Conservation (phyloP, 2,888 invertebrate genomes). For the Podotricha telesiphe region DNA sequence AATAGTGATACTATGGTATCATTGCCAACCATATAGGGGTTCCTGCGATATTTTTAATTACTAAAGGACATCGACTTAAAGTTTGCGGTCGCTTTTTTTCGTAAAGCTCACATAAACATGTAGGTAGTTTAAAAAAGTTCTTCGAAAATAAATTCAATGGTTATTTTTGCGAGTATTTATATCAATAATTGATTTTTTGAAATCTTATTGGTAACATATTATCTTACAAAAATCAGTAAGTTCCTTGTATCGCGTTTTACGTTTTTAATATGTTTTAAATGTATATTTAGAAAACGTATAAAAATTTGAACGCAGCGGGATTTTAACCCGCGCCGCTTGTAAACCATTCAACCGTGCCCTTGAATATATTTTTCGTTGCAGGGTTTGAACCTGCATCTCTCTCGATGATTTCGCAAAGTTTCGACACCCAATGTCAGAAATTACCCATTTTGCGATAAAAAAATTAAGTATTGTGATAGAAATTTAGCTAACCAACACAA, state of each 20-base stretch:
- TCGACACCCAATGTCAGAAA: too few species aligned
- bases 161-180: background rate
- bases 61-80: constrained; percentile 26
- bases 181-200: background rate
- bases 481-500: too few species aligned
- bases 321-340: too few species aligned
- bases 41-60: constrained; percentile 26
- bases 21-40: constrained; percentile 18
- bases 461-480: too few species aligned
- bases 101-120: constrained; percentile 23
- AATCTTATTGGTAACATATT: background rate
- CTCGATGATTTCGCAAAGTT: too few species aligned
- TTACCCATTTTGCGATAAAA: too few species aligned
- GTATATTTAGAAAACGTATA: too few species aligned
- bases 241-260: background rate
- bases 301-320: too few species aligned
- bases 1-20: too few species aligned
- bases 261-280: background rate
- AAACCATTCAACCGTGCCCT: too few species aligned
- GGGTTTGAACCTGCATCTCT: too few species aligned
- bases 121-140: background rate
- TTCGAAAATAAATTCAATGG: background rate
- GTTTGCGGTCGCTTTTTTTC: constrained; percentile 18
- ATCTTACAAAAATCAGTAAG: background rate
- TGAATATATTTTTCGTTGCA: too few species aligned